A percentile compares a stretch with the other conserved stretches of the same genome.
These are phyloP conservation scores for Glaucomys volans DNA, from an alignment of 2,113 vertebrate species.

Conservation along the genomic window DNA sequence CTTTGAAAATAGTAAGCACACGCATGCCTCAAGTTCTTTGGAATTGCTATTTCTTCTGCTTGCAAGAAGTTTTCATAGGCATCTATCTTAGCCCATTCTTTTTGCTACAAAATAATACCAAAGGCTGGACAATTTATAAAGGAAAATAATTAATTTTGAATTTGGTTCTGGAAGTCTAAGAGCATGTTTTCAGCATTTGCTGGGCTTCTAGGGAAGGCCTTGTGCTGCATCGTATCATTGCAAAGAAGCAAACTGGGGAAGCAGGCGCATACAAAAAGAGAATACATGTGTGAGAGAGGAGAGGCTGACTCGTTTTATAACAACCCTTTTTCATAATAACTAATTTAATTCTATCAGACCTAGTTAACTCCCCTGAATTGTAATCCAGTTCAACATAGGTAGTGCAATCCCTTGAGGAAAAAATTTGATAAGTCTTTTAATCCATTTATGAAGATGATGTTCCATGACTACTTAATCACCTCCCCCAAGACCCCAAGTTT, in stretches of 20 bases:
- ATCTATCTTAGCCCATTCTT: too few relatives aligned
- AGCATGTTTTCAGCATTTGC: neutral
- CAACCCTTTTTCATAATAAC: neutral
- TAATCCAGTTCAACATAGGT: neutral
- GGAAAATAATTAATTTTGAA: neutral
- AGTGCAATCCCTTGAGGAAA: too few relatives aligned
- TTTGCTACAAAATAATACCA: neutral
- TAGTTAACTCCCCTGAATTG: neutral
- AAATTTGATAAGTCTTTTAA: neutral
- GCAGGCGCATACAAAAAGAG: neutral
- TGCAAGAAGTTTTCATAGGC: neutral
- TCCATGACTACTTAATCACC: neutral
- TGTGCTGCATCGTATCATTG: neutral
- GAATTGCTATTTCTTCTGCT: neutral
- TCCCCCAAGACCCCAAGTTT: neutral
- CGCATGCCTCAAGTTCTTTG: neutral
- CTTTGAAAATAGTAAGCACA: neutral
- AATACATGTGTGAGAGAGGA: neutral
- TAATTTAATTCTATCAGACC: neutral
- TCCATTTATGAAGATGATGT: too few relatives aligned
- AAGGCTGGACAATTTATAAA: neutral
- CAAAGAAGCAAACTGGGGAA: neutral
- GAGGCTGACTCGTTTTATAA: too few relatives aligned
- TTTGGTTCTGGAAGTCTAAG: neutral
- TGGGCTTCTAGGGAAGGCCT: neutral